These are phyloP conservation scores for Tragelaphus imberbis DNA, from an alignment of 2,113 vertebrate genomes.

Conservation along the genomic window DNA sequence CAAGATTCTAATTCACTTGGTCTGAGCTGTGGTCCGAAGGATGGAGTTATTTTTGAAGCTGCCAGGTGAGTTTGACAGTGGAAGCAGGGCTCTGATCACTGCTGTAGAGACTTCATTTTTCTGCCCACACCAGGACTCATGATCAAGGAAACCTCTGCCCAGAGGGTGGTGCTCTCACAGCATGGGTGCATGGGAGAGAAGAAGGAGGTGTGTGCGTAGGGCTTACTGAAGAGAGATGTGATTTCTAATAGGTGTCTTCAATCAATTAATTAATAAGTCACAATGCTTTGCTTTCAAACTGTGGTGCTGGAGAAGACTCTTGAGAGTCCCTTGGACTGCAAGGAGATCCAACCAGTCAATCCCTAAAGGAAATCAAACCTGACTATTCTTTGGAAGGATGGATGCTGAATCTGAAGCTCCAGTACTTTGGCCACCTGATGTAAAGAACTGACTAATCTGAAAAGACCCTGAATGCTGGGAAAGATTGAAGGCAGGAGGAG, in stretches of 20 bases:
- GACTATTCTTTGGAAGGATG: neutral
- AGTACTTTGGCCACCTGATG: neutral
- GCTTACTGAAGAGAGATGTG: neutral
- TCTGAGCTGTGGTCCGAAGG: rapidly evolving
- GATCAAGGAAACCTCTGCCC: neutral
- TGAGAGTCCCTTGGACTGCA: neutral
- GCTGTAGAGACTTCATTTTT: neutral
- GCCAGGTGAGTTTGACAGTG: too few species aligned
- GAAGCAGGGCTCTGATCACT: neutral
- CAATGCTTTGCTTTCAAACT: neutral
- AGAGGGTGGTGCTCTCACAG: rapidly evolving
- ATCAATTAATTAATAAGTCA: rapidly evolving
- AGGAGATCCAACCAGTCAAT: neutral
- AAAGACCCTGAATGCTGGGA: neutral
- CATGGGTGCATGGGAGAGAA: rapidly evolving
- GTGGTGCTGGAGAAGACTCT: neutral
- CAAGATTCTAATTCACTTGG: neutral
- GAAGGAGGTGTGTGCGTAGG: neutral
- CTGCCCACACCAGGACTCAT: too few species aligned
- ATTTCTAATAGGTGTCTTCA: neutral
- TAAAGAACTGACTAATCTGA: neutral
- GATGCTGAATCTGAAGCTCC: neutral
- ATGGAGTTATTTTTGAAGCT: neutral
- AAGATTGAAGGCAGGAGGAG: neutral
- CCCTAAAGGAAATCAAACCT: neutral